Conservation (phyloP, 2,113 vertebrate species). For the Chloebia gouldiae region DNA sequence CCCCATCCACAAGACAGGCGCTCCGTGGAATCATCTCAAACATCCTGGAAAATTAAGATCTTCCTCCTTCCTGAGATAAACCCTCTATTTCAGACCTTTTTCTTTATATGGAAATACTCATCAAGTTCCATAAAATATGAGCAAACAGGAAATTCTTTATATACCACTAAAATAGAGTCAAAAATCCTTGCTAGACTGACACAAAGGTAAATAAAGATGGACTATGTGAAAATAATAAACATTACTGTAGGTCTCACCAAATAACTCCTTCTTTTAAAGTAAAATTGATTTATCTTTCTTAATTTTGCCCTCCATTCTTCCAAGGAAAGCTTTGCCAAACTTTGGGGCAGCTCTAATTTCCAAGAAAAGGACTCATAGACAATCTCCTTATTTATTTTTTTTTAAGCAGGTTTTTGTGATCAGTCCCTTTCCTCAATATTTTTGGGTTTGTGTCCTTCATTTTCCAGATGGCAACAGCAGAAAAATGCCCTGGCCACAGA, state of each 20-base stretch:
- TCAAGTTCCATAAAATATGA: not conserved
- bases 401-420: not conserved
- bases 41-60: not conserved
- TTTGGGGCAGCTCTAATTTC: not conserved
- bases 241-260: not conserved
- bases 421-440: not conserved
- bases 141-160: not conserved
- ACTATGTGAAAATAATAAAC: not conserved
- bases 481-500: not conserved
- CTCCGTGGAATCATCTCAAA: not conserved
- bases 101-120: not conserved
- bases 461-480: not conserved
- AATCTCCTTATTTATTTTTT: not conserved
- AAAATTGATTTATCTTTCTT: not conserved
- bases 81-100: not conserved
- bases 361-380: not conserved
- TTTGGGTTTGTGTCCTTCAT: not conserved
- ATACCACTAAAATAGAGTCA: not conserved
- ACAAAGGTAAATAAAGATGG: not conserved
- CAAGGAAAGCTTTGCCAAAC: not conserved
- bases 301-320: not conserved
- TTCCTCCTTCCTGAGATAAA: not conserved
- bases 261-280: not conserved
- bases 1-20: rapidly evolving
- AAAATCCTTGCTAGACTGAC: not conserved